Base-by-base conservation (phyloP, 2,888 invertebrate genomes). In the Cerastis leucographa region DNA sequence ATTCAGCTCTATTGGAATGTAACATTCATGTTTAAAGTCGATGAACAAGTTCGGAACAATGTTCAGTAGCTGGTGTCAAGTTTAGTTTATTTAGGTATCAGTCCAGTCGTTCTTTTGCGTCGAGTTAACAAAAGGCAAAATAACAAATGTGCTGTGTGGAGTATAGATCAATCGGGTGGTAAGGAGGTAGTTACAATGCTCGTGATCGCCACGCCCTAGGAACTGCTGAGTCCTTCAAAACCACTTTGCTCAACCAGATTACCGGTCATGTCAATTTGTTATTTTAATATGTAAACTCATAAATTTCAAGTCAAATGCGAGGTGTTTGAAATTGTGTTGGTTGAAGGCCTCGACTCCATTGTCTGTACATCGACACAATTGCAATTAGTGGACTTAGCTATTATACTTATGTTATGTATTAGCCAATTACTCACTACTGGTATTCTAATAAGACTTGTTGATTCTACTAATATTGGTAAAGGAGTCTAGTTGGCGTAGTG, bases 121-220 rank as follows among this genome's bases (percentile, higher is more conserved):
- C 89, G 84, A 90, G 88, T 87, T 89, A 92, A 93, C 92, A 93
- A 92, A 92, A 92, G 88, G 91, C 87, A 81, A 91, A 92, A 90
- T 92, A 92, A 91, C 92, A 92, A 94, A 92, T 90, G 88, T 88
- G 87, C 81, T 88, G 91, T 90, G 87, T 88, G 87, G 80, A 89
- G 91, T 90, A 89, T 90, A 92, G 91, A 92, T 92, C 89, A 89
- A 85, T 85, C 86, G 85, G 88, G 88, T 81, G 83, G 83, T 83
- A 84, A 83, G 81, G 86, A 86, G 72, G 84, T 85, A 86, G 87
- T 83, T 88, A 89, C 89, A 88, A 89, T 87, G 90, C 89, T 94
- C 96, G 96, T 96, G 96, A 95, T 91, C 90, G 95, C 94, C 96
- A 92, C 96, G 89, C 96, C 96, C 93, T 91, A 90, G 89, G 91